Percentiles rank a stretch among this genome's conserved stretches.
These are phyloP conservation scores for Megaceryle maxima DNA, from an alignment of 2,113 vertebrate species.

Conservation along the genomic window DNA sequence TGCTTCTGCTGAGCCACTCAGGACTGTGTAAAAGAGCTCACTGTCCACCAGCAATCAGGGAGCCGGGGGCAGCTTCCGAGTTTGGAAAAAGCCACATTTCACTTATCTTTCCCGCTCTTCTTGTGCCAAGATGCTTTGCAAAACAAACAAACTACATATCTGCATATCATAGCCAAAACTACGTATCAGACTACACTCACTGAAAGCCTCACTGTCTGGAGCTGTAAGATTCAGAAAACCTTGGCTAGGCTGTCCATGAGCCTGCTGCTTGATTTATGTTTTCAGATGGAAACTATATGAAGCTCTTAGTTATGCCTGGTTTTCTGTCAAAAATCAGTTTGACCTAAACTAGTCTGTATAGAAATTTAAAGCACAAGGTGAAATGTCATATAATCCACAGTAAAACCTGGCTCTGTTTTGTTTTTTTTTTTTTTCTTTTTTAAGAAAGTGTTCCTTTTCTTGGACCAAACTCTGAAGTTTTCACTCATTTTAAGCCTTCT, in stretches of 20 bases:
- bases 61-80: background rate
- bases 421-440: background rate
- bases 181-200: slow-evolving; percentile 4
- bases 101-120: slow-evolving; percentile 36
- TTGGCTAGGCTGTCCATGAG: slow-evolving; percentile 28
- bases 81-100: slow-evolving; percentile 38
- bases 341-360: slow-evolving; percentile 42
- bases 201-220: slow-evolving; percentile 63
- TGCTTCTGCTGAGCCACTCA: background rate
- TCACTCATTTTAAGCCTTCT: background rate
- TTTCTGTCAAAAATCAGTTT: slow-evolving; percentile 56
- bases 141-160: slow-evolving; percentile 62
- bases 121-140: background rate
- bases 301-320: slow-evolving; percentile 62
- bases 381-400: slow-evolving; percentile 28
- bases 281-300: slow-evolving; percentile 65
- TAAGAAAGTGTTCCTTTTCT: background rate
- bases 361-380: slow-evolving; percentile 49
- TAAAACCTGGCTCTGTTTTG: background rate
- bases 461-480: background rate
- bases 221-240: slow-evolving; percentile 29
- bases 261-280: slow-evolving; percentile 65
- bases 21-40: slow-evolving; percentile 33
- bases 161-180: slow-evolving; percentile 34
- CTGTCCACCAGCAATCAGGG: background rate